Evolutionary conservation across 1,140 invertebrate species (phyloP).

Genomic region (Dendrolimus kikuchii): DNA sequence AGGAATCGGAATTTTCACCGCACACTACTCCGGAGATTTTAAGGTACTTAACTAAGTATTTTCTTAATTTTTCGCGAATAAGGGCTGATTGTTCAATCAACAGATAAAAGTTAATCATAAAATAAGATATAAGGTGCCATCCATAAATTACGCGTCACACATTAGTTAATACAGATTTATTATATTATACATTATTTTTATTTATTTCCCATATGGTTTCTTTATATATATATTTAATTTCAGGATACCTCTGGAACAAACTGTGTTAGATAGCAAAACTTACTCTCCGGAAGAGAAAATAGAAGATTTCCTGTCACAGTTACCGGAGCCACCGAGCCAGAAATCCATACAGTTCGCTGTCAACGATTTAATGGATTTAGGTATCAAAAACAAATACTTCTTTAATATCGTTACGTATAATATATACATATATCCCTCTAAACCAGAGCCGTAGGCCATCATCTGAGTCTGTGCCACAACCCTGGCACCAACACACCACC

Average conservation of each 20-base stretch:
- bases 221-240: not conserved
- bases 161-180: conserved; percentile 4
- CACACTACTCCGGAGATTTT: conserved; percentile 62
- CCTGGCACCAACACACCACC: too few relatives aligned
- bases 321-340: conserved; percentile 73
- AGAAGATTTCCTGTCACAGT: conserved; percentile 66
- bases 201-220: not conserved
- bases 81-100: too few relatives aligned
- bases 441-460: too few relatives aligned
- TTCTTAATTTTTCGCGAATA: too few relatives aligned
- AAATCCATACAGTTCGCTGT: conserved; percentile 67
- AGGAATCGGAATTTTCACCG: conserved; percentile 42
- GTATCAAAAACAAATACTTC: conserved; percentile 18
- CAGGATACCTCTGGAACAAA: conserved; percentile 64
- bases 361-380: conserved; percentile 68
- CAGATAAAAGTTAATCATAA: too few relatives aligned
- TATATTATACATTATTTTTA: conserved; percentile 2
- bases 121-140: too few relatives aligned
- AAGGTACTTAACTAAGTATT: conserved; percentile 26
- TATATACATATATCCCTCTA: too few relatives aligned
- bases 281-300: conserved; percentile 65
- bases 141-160: too few relatives aligned
- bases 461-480: too few relatives aligned
- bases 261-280: conserved; percentile 58
- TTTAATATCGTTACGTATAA: too few relatives aligned